Base-by-base conservation (phyloP, 2,797 vertebrate genomes). In the Taenioides sp. region DNA sequence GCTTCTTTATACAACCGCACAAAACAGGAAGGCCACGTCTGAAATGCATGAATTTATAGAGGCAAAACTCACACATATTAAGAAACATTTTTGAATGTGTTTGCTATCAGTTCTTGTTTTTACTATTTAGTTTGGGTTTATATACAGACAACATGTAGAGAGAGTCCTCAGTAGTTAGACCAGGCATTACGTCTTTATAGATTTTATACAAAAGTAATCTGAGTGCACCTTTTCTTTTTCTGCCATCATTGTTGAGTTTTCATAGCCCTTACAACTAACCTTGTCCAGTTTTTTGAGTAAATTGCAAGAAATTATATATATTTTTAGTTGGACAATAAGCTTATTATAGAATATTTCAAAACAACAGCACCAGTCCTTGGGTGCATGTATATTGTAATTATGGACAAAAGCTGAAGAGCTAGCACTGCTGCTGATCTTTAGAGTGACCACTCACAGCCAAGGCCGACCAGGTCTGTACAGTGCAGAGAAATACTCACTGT, bases 1-100 rank as follows among this genome's bases (percentile, higher is more conserved):
- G 63, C 14, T 64, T 23, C 43, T 43, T 64, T 17, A 49, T 34
- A 37, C 65, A 63, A 47, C 16, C 20, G 62, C 70, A 72, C 34
- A 58, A 58, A 67, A 68, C 73, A 76, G 65, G 72, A 81, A 73
- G 69, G 70, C 4, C 10, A 23, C 16, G 25, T 70, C 61, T 31
- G 22, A 71, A 18, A 74, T 64, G 43, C 62, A 65, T 69, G 59
- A 49, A 67, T 69, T 37, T 70, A 55, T 64, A 59, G 34, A 60
- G 27, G 43, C 10, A 20, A 67, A 67, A 75, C 60, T 77, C 70
- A 58, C 65, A 81, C 63, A 65, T 37, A 3, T 65, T 57, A 40
- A 1, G 65, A 60, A 76, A 59, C 65, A 5, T n/a, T 16, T 37
- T 49, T 62, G 59, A 68, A 23, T 57, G 16, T 52, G 18, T 74